Conservation (phyloP, 1,140 invertebrate genomes). For the Thaumatotibia leucotreta region DNA sequence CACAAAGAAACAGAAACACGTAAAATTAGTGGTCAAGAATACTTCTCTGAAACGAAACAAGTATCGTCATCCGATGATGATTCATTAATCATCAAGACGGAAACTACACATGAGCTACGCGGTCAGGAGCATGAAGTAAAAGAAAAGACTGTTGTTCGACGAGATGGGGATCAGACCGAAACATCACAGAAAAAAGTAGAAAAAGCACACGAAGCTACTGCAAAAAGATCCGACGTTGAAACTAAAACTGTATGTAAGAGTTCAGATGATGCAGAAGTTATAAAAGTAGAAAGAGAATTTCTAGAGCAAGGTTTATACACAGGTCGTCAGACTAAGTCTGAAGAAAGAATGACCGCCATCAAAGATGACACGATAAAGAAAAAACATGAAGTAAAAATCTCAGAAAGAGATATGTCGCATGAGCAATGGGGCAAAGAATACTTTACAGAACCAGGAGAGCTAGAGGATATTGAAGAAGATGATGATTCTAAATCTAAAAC, state of each 20-base stretch:
- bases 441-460: slow-evolving; percentile 68
- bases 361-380: slow-evolving; percentile 73
- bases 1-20: slow-evolving; percentile 72
- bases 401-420: slow-evolving; percentile 72
- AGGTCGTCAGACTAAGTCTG: slow-evolving; percentile 73
- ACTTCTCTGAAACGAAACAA: slow-evolving; percentile 69
- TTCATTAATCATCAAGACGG: slow-evolving; percentile 69
- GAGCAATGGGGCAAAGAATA: slow-evolving; percentile 77
- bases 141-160: slow-evolving; percentile 65
- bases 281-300: slow-evolving; percentile 69
- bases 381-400: slow-evolving; percentile 73
- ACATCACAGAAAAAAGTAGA: slow-evolving; percentile 68
- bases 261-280: slow-evolving; percentile 62
- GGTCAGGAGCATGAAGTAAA: slow-evolving; percentile 72
- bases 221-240: slow-evolving; percentile 68
- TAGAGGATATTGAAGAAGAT: slow-evolving; percentile 64
- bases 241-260: slow-evolving; percentile 68
- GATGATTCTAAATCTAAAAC: slow-evolving; percentile 57
- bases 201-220: slow-evolving; percentile 68
- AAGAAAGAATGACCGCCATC: slow-evolving; percentile 73
- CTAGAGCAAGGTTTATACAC: slow-evolving; percentile 69
- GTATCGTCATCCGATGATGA: slow-evolving; percentile 72
- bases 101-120: slow-evolving; percentile 67
- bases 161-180: slow-evolving; percentile 69
- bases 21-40: slow-evolving; percentile 72